phyloP scores from a whole-genome alignment of 2,113 vertebrate species.

The Tychaedon coryphoeus region DNA sequence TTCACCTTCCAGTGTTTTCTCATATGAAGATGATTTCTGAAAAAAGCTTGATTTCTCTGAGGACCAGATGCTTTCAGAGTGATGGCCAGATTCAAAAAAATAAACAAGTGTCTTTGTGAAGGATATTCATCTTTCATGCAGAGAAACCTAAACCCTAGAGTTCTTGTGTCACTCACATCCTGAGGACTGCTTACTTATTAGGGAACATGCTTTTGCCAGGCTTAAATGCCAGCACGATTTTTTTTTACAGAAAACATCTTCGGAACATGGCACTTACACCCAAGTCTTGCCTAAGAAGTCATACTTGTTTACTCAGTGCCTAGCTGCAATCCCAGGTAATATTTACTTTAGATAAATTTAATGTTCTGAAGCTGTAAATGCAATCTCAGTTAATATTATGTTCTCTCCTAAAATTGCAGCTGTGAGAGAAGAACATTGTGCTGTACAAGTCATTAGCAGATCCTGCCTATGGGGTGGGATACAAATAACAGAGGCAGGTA shows the following conservation, averaged over 20 bases:
- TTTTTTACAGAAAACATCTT: not conserved
- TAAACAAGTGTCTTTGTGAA: not conserved
- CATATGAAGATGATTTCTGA: not conserved
- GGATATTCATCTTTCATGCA: not conserved
- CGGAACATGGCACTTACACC: not conserved
- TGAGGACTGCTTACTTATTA: not conserved
- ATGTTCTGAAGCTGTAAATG: conserved; percentile 4
- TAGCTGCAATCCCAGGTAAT: not conserved
- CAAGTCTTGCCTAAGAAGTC: not conserved
- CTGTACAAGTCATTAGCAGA: not conserved
- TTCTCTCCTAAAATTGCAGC: not conserved
- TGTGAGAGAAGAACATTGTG: not conserved
- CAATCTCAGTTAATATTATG: not conserved
- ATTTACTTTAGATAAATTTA: not conserved
- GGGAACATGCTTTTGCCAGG: not conserved
- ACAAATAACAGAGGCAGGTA: not conserved
- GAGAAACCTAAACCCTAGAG: not conserved
- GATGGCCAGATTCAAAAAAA: not conserved
- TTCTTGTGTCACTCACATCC: not conserved
- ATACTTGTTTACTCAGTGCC: not conserved
- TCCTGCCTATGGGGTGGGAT: not conserved
- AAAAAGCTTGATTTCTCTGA: not conserved
- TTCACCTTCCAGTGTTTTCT: conserved; percentile 27
- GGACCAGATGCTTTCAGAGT: not conserved
- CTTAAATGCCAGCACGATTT: not conserved